phyloP scores from a whole-genome alignment of 2,888 invertebrate genomes.

The Lamellibrachia satsuma region DNA sequence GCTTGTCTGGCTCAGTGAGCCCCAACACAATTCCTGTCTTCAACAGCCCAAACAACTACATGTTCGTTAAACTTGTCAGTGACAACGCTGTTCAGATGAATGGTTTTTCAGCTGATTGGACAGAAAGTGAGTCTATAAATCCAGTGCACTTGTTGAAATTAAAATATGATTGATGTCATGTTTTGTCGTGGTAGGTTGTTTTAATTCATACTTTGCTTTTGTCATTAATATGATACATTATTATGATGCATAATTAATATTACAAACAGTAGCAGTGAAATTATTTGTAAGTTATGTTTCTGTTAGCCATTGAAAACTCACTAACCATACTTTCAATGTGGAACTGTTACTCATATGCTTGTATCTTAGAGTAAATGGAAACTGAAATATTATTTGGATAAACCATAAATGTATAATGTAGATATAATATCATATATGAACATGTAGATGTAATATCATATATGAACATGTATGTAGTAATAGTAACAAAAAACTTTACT shows the following conservation, averaged over 20 bases:
- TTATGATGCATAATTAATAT: not conserved
- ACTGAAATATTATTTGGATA: not conserved
- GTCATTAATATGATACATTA: not conserved
- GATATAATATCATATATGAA: not conserved
- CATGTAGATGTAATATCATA: not conserved
- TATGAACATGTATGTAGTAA: not conserved
- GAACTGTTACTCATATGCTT: not conserved
- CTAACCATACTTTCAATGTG: not conserved
- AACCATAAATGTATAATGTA: not conserved
- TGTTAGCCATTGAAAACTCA: not conserved
- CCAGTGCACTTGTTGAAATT: slow-evolving; percentile 27
- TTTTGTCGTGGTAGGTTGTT: not conserved
- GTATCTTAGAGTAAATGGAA: not conserved
- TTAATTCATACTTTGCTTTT: not conserved
- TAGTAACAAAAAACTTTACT: no score
- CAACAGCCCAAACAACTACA: slow-evolving; percentile 95
- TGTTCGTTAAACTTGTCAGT: slow-evolving; percentile 96
- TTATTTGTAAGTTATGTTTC: not conserved
- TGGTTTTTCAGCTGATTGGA: slow-evolving; percentile 76
- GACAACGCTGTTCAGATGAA: slow-evolving; percentile 92
- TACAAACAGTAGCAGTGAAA: not conserved
- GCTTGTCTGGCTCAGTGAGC: slow-evolving; percentile 80
- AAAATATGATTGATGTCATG: slow-evolving; percentile 67
- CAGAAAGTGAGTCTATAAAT: slow-evolving; percentile 46
- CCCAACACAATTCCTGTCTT: slow-evolving; percentile 77